phyloP scores from a whole-genome alignment of 2,888 invertebrate genomes.

The Isotomurus palustris region DNA sequence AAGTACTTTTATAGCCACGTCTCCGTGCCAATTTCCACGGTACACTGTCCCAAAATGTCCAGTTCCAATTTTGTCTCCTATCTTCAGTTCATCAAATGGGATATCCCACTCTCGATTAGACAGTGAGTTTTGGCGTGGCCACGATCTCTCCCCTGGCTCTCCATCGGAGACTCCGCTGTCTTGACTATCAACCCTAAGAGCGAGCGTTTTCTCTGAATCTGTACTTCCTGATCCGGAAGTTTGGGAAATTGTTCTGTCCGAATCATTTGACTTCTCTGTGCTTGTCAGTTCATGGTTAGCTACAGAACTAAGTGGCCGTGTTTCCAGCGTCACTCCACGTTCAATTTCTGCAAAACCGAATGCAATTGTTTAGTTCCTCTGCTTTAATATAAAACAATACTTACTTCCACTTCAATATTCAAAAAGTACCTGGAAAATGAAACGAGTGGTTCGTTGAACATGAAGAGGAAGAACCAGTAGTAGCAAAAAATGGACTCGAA shows the following conservation, averaged over 20 bases:
- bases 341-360: conserved; percentile 26
- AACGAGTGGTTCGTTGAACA: conserved; percentile 59
- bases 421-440: conserved; percentile 66
- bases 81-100: conserved; percentile 86
- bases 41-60: conserved; percentile 93
- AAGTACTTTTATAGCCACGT: conserved; percentile 92
- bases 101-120: conserved; percentile 97
- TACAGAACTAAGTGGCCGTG: conserved; percentile 50
- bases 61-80: conserved; percentile 81
- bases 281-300: conserved; percentile 38
- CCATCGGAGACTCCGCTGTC: conserved; percentile 70
- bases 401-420: background rate
- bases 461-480: conserved; percentile 54
- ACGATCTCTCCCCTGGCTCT: conserved; percentile 52
- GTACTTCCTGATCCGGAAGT: conserved; percentile 67
- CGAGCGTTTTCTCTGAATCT: conserved; percentile 76
- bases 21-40: conserved; percentile 95
- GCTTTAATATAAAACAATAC: background rate
- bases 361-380: background rate
- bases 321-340: conserved; percentile 57
- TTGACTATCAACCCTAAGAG: conserved; percentile 71
- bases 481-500: conserved; percentile 75
- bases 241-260: conserved; percentile 52
- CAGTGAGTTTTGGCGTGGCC: conserved; percentile 57
- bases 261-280: conserved; percentile 51